A percentile compares a stretch with the other conserved stretches of the same genome.
These are phyloP conservation scores for Syncerus caffer DNA, from an alignment of 2,797 vertebrate species.

Conservation along the genomic window DNA sequence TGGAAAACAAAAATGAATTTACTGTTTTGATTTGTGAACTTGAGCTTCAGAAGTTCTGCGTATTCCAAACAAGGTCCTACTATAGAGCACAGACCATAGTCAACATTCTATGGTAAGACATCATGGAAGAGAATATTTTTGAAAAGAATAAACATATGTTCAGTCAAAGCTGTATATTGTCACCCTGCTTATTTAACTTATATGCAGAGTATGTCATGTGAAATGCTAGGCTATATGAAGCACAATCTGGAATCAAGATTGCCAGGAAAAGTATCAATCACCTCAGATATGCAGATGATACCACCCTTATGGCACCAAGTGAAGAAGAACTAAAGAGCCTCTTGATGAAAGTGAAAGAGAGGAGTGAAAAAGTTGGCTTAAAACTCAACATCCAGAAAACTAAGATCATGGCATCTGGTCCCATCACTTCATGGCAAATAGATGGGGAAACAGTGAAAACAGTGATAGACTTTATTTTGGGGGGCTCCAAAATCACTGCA, in stretches of 20 bases:
- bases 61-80: neutral
- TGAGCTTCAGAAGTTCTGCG: neutral
- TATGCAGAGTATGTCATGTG: neutral
- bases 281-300: neutral
- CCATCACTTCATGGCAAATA: neutral
- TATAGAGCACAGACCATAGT: neutral
- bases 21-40: neutral
- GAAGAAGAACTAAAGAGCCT: neutral
- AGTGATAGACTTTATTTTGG: neutral
- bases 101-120: neutral
- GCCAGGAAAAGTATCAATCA: neutral
- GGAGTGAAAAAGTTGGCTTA: neutral
- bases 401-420: neutral
- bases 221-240: neutral
- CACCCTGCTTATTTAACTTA: neutral
- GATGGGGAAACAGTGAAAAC: neutral
- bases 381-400: neutral
- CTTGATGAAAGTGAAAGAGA: neutral
- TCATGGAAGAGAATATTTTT: neutral
- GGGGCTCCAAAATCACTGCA: neutral
- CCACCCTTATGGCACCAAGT: neutral
- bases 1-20: neutral
- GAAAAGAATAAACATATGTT: neutral
- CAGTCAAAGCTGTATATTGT: neutral
- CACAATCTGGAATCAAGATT: neutral